Evolutionary conservation across 1,140 invertebrate genomes (phyloP).

Genomic region (Drosophila nikananu): DNA sequence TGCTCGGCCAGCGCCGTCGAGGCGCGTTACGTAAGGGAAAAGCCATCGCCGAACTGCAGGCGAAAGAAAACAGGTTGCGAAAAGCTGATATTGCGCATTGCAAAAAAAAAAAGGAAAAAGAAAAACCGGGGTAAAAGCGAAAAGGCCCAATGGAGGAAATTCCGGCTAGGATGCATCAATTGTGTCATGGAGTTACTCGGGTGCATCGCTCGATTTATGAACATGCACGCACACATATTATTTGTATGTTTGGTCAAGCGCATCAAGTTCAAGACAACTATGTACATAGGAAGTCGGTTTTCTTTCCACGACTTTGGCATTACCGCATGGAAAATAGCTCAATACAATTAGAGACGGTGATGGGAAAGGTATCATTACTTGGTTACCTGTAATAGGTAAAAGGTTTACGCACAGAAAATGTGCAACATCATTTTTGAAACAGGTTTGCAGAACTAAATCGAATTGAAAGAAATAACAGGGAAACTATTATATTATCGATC

Average conservation of each 20-base stretch:
- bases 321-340: slow-evolving; percentile 14
- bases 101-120: slow-evolving; percentile 28
- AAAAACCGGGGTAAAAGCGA: slow-evolving; percentile 35
- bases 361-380: slow-evolving; percentile 10
- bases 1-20: slow-evolving; percentile 42
- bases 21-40: slow-evolving; percentile 77
- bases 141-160: slow-evolving; percentile 47
- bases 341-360: neutral
- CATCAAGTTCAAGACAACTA: slow-evolving; percentile 48
- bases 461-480: neutral
- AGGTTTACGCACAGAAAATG: neutral
- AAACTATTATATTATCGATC: neutral
- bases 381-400: neutral
- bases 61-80: slow-evolving; percentile 56
- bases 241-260: slow-evolving; percentile 12
- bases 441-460: neutral
- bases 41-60: slow-evolving; percentile 59
- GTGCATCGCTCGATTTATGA: slow-evolving; percentile 50
- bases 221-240: neutral
- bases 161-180: slow-evolving; percentile 31
- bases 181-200: slow-evolving; percentile 53
- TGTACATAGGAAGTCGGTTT: slow-evolving; percentile 32
- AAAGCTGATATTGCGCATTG: slow-evolving; percentile 42
- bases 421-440: slow-evolving; percentile 9
- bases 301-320: slow-evolving; percentile 14